Evolutionary conservation across 2,888 invertebrate species (phyloP).

Genomic region (Cerastoderma edule): DNA sequence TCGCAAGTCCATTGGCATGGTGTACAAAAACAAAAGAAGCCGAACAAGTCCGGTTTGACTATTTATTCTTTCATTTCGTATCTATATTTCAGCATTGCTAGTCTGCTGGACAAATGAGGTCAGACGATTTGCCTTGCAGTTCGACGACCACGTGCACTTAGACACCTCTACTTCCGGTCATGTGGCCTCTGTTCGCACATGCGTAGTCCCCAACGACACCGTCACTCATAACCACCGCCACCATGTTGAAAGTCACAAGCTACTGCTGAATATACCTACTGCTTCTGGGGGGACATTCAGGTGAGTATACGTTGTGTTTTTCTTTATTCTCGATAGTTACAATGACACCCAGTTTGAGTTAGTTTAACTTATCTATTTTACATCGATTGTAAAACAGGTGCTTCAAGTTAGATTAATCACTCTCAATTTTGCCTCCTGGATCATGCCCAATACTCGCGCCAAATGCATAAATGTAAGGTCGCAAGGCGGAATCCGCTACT

Average conservation of each 20-base stretch:
- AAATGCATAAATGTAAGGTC: too few species aligned
- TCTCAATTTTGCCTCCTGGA: too few species aligned
- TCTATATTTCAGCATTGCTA: constrained; percentile 35
- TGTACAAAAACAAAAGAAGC: neutral
- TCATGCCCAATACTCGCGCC: too few species aligned
- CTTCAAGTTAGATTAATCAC: too few species aligned
- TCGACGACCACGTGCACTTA: constrained; percentile 31
- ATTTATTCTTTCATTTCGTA: neutral
- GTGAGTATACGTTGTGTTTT: constrained; percentile 17
- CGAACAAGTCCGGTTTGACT: neutral
- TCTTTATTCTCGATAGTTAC: too few species aligned
- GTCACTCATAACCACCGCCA: constrained; percentile 20
- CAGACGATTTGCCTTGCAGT: constrained; percentile 46
- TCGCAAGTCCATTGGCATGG: neutral
- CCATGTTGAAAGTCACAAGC: constrained; percentile 8
- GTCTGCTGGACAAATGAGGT: constrained; percentile 44
- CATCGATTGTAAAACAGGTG: too few species aligned
- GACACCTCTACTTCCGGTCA: constrained; percentile 25
- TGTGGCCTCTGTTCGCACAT: constrained; percentile 25
- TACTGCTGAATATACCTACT: constrained; percentile 32
- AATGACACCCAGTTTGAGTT: too few species aligned
- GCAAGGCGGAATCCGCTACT: too few species aligned
- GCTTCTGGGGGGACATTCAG: constrained; percentile 23
- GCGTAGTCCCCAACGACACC: constrained; percentile 33
- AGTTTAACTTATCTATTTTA: too few species aligned